Conservation (phyloP, 2,888 invertebrate genomes). For the Spicauda simplicius region DNA sequence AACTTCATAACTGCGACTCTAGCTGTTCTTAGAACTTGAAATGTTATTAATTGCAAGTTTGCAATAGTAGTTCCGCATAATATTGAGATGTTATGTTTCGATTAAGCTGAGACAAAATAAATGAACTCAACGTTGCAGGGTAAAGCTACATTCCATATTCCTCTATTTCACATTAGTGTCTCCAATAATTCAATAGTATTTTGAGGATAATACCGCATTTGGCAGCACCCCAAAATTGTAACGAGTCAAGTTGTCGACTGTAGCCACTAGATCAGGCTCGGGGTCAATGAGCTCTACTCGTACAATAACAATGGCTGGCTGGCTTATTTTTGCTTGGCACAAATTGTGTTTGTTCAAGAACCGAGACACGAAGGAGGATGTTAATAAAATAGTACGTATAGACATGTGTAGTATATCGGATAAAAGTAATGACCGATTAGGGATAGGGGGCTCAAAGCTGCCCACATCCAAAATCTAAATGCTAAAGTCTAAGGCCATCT, state of each 20-base stretch:
- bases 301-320: constrained; percentile 25
- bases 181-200: constrained; percentile 18
- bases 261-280: constrained; percentile 17
- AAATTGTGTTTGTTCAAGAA: constrained; percentile 4
- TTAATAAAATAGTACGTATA: neutral
- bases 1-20: constrained; percentile 7
- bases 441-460: too few species aligned
- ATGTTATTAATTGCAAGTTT: constrained; percentile 11
- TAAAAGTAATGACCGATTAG: too few species aligned
- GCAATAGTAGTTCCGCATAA: neutral
- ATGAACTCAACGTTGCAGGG: neutral
- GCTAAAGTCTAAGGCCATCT: too few species aligned
- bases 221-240: constrained; percentile 25
- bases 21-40: neutral
- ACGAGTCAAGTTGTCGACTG: constrained; percentile 27
- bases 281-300: constrained; percentile 34
- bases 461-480: too few species aligned
- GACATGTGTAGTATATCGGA: too few species aligned
- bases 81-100: neutral
- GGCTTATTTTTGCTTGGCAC: constrained; percentile 25
- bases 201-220: constrained; percentile 25
- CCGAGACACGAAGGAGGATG: neutral
- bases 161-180: constrained; percentile 5
- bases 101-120: constrained; percentile 16
- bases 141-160: neutral